Conservation (phyloP, 1,140 invertebrate species). For the Pectinophora gossypiella region DNA sequence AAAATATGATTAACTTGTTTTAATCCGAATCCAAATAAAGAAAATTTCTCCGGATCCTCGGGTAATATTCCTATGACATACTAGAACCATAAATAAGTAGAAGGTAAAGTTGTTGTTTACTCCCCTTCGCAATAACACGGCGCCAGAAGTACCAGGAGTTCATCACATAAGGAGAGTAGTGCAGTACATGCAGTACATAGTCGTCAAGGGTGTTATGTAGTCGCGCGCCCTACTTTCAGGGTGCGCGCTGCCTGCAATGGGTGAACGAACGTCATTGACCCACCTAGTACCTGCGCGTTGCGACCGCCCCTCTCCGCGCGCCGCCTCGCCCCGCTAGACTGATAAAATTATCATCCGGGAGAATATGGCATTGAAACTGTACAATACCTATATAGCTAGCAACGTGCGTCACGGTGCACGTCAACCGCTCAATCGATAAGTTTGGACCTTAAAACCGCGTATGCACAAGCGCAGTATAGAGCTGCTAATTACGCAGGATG, state of each 20-base stretch:
- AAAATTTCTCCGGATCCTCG: too few species aligned
- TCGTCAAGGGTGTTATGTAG: slow-evolving; percentile 27
- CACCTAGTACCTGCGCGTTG: slow-evolving; percentile 53
- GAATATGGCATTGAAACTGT: slow-evolving; percentile 52
- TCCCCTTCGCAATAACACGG: too few species aligned
- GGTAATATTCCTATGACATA: too few species aligned
- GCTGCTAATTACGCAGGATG: too few species aligned
- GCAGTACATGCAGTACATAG: neutral
- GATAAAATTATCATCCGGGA: slow-evolving; percentile 50
- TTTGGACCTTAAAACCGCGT: neutral
- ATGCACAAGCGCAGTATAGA: slow-evolving; percentile 15
- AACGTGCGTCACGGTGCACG: slow-evolving; percentile 11
- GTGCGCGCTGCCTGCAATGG: slow-evolving; percentile 47
- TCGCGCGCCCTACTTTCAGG: slow-evolving; percentile 53
- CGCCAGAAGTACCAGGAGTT: neutral
- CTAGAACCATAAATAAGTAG: too few species aligned
- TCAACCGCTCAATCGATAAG: slow-evolving; percentile 8
- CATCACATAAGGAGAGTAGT: neutral
- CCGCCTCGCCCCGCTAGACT: slow-evolving; percentile 16
- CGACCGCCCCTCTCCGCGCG: slow-evolving; percentile 17
- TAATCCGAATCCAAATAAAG: too few species aligned
- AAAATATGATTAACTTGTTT: too few species aligned
- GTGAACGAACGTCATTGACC: slow-evolving; percentile 72
- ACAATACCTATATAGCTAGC: neutral
- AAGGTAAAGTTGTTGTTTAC: too few species aligned